Conservation (phyloP, 2,113 vertebrate genomes). For the Propithecus coquereli region DNA sequence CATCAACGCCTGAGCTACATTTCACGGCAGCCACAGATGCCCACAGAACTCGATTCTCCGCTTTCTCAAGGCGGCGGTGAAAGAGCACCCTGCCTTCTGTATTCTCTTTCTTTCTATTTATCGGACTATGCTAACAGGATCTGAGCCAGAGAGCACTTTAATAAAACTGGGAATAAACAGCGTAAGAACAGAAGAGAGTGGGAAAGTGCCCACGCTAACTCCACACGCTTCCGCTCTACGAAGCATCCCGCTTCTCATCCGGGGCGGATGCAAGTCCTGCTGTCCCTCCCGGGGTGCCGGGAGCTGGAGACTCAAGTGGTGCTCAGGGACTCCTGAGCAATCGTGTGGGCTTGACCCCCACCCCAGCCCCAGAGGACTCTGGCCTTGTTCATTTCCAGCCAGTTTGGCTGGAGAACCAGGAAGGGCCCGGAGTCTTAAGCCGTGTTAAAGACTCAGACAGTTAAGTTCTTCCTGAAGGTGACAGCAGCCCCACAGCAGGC, state of each 20-base stretch:
- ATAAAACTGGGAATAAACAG: not conserved
- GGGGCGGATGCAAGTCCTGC: fast-evolving
- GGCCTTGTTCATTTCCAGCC: not conserved
- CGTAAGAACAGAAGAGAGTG: fast-evolving
- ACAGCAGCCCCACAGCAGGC: fast-evolving
- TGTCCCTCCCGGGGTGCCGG: not conserved
- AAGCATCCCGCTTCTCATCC: not conserved
- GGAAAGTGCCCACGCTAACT: fast-evolving
- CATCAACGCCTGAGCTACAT: not conserved
- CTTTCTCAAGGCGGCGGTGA: not conserved
- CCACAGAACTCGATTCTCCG: not conserved
- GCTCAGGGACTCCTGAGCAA: not conserved
- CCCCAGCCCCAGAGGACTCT: not conserved
- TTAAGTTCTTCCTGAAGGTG: not conserved
- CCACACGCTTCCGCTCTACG: not conserved
- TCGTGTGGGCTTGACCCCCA: fast-evolving
- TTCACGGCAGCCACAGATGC: fast-evolving
- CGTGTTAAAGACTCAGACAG: fast-evolving
- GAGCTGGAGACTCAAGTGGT: not conserved
- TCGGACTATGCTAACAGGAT: not conserved
- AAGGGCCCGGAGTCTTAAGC: not conserved
- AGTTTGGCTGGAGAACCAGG: not conserved
- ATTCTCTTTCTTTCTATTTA: not conserved
- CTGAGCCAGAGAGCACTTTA: not conserved
- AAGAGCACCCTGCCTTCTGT: not conserved